Conservation (phyloP, 2,113 vertebrate genomes). For the Salvator merianae region DNA sequence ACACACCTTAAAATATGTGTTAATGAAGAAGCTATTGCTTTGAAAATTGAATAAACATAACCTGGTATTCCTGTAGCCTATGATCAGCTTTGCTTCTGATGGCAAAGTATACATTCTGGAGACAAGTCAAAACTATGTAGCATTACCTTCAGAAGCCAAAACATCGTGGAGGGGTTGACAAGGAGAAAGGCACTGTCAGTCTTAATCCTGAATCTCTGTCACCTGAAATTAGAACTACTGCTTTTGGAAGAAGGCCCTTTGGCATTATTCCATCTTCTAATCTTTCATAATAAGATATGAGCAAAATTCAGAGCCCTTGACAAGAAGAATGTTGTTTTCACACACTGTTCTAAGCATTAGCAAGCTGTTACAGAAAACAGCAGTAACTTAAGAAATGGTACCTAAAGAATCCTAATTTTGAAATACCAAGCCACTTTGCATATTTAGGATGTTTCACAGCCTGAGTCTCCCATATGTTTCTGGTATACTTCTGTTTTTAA, state of each 20-base stretch:
- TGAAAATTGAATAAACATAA: neutral
- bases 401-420: neutral
- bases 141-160: neutral
- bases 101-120: slow-evolving; percentile 20
- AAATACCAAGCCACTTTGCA: neutral
- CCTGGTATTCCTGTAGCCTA: slow-evolving; percentile 1
- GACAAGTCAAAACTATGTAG: slow-evolving; percentile 6
- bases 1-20: neutral
- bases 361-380: neutral
- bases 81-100: neutral
- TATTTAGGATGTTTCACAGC: neutral
- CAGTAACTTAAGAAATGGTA: neutral
- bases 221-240: neutral
- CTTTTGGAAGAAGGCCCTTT: neutral
- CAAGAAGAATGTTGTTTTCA: slow-evolving; percentile 30
- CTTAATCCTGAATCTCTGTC: slow-evolving; percentile 12
- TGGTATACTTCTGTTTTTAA: neutral
- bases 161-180: slow-evolving; percentile 18
- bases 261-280: neutral
- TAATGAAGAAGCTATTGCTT: neutral
- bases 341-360: too few species aligned
- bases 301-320: neutral
- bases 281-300: neutral
- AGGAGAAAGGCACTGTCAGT: slow-evolving; percentile 26
- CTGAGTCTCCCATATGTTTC: neutral